These are phyloP conservation scores for Eucera pruinosa DNA, from an alignment of 2,888 invertebrate genomes.

Conservation along the genomic window DNA sequence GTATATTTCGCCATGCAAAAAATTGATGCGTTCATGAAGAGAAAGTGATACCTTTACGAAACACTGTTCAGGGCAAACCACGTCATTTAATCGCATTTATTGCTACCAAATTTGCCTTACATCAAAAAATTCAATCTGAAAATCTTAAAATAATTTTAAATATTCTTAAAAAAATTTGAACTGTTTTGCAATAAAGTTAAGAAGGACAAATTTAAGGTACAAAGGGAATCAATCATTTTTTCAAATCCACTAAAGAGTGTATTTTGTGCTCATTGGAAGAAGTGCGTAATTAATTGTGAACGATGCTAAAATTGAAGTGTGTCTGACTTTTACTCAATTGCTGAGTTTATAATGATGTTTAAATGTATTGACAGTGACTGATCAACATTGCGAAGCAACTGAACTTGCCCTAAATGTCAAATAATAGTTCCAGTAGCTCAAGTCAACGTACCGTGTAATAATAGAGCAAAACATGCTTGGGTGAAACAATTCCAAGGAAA, in stretches of 20 bases:
- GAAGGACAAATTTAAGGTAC: no score
- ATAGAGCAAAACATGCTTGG: slow-evolving; percentile 15
- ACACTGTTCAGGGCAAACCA: neutral
- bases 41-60: slow-evolving; percentile 34
- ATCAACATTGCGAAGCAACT: slow-evolving; percentile 12
- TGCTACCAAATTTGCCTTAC: slow-evolving; percentile 2
- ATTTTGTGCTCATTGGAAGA: no score
- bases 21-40: slow-evolving; percentile 15
- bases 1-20: neutral
- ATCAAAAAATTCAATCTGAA: neutral
- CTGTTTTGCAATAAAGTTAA: no score
- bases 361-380: slow-evolving; percentile 24
- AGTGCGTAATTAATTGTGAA: no score
- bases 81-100: neutral
- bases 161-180: no score
- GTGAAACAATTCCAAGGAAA: slow-evolving; percentile 21
- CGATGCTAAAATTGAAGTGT: neutral
- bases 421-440: slow-evolving; percentile 31
- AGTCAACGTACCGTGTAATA: slow-evolving; percentile 51
- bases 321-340: neutral
- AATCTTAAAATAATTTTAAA: neutral
- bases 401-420: slow-evolving; percentile 57
- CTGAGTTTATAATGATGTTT: neutral
- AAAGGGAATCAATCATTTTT: no score
- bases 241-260: no score